A percentile compares a stretch with the other conserved stretches of the same genome.
Evolutionary conservation across 2,888 invertebrate species (phyloP).

Genomic region (Creontiades dilutus): DNA sequence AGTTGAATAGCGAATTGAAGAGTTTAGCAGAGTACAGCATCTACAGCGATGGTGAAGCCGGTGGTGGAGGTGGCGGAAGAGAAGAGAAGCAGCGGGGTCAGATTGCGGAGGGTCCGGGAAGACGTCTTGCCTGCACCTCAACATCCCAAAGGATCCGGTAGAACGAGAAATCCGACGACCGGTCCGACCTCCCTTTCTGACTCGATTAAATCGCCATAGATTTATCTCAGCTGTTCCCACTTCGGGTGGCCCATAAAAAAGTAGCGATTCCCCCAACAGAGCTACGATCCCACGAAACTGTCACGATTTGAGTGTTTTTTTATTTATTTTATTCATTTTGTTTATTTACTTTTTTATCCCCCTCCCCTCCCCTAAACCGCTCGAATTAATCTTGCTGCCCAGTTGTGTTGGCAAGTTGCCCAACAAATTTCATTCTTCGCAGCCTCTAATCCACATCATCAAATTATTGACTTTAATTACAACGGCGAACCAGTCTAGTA

Average conservation of each 20-base stretch:
- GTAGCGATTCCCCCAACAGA: not conserved
- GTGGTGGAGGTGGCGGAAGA: conserved; percentile 4
- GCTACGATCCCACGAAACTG: not conserved
- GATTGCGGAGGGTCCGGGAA: conserved; percentile 48
- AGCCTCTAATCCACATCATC: too few species aligned
- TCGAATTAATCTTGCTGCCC: too few species aligned
- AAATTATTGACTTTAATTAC: too few species aligned
- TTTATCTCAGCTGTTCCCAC: conserved; percentile 51
- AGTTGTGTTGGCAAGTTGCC: too few species aligned
- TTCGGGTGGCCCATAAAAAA: not conserved
- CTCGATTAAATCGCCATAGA: conserved; percentile 42
- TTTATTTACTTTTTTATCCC: too few species aligned
- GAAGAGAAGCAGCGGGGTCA: not conserved
- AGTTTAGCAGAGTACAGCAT: too few species aligned
- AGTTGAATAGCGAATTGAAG: too few species aligned
- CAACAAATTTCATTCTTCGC: too few species aligned
- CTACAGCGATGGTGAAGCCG: not conserved
- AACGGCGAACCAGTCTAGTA: too few species aligned
- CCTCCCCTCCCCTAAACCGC: too few species aligned
- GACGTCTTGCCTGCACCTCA: not conserved
- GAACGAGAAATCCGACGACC: conserved; percentile 38
- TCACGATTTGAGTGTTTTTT: not conserved
- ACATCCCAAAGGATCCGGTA: conserved; percentile 43
- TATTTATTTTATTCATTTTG: not conserved
- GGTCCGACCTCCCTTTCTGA: conserved; percentile 22